These are phyloP conservation scores for Leptinotarsa tumamoca DNA, from an alignment of 2,888 invertebrate genomes.

Conservation along the genomic window DNA sequence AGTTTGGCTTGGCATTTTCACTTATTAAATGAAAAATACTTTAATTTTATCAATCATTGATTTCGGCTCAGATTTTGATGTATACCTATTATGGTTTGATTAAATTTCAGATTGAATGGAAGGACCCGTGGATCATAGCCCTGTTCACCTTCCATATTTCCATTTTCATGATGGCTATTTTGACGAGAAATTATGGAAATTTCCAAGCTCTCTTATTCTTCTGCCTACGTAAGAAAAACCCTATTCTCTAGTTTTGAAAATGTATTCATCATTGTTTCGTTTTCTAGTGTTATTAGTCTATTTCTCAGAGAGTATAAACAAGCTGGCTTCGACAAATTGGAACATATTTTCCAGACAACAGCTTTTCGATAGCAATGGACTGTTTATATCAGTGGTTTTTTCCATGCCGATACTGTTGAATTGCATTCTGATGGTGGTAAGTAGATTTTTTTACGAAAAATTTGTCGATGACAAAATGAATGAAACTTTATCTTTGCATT, in stretches of 20 bases:
- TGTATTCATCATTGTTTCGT: constrained; percentile 15
- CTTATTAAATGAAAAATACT: neutral
- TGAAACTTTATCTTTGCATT: too few species aligned
- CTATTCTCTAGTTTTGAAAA: neutral
- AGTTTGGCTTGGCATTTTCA: too few species aligned
- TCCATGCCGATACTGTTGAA: constrained; percentile 93
- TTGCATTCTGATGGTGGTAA: constrained; percentile 94
- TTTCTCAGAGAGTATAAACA: constrained; percentile 91
- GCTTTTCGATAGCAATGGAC: constrained; percentile 93
- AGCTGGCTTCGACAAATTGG: constrained; percentile 90
- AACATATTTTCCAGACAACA: constrained; percentile 89
- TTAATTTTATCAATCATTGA: neutral
- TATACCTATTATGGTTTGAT: neutral
- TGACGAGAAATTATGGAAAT: constrained; percentile 87
- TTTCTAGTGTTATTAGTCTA: constrained; percentile 86
- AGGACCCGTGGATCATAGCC: constrained; percentile 87
- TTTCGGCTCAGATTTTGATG: neutral
- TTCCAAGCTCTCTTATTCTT: constrained; percentile 88
- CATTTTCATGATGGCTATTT: constrained; percentile 81
- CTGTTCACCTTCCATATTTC: constrained; percentile 81
- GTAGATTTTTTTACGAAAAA: constrained; percentile 62
- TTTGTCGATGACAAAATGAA: too few species aligned
- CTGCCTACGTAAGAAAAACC: constrained; percentile 76
- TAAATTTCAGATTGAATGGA: constrained; percentile 85
- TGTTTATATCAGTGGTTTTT: constrained; percentile 93